Base-by-base conservation (phyloP, 2,797 vertebrate species). In the Nyctalus aviator region DNA sequence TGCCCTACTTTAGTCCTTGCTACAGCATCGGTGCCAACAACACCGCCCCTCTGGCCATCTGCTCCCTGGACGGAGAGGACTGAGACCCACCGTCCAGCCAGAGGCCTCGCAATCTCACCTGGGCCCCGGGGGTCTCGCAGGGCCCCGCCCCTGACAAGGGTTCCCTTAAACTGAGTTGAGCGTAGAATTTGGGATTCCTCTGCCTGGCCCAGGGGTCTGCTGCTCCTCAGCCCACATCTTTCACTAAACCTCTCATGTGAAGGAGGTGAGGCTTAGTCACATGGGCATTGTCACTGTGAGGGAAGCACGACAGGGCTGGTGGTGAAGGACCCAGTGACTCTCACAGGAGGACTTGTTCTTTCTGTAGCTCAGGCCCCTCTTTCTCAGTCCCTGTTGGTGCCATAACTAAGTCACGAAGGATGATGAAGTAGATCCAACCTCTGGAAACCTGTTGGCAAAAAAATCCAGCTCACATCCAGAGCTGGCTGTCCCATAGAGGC, bases 1-100 rank as follows among this genome's bases (percentile, higher is more conserved):
- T 96, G 53, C 98, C 98, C 62, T 99, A 99, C 97, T 99, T 99
- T 91, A 99, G 98, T 97, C 98, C 98, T 1, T 99, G 99, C 92
- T 98, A 99, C 12, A 98, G 97, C 8, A 98, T 98, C 12, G 95
- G 82, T 48, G 94, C 95, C 27, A 98, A 97, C 90, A 98, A 97
- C 88, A 94, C 97, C 0, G 97, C 98, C 66, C 98, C 98, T 0
- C 97, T 99, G 78, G 97, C 96, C 78, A 98, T 99, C 71, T 97
- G 98, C 73, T 98, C 98, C 85, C 96, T 98, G 72, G 94, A 95
- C 0, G 23, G 57, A 21, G 94, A 96, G 27, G 30, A 66, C 25
- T 95, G 71, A 59, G 20, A 72, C 50, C 64, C n/a, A 23, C 57
- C 9, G 0, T 50, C 64, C 68, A 64, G 20, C 76, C 68, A 72